phyloP scores from a whole-genome alignment of 2,888 invertebrate species.

The Bellardia pandia region DNA sequence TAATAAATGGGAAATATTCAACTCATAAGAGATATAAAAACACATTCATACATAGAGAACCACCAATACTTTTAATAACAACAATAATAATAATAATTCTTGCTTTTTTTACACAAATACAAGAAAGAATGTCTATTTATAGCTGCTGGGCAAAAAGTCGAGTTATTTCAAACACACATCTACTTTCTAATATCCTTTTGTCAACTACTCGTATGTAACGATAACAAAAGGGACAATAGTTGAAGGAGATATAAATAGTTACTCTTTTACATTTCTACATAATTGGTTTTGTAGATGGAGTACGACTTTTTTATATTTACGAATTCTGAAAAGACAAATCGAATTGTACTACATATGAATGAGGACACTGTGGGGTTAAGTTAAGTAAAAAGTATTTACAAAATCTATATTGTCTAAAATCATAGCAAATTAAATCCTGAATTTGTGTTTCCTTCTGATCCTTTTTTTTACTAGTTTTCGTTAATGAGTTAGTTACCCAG shows the following conservation, averaged over 20 bases:
- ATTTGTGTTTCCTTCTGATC: too few relatives aligned
- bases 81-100: conserved; percentile 9
- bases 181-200: conserved; percentile 10
- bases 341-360: conserved; percentile 4
- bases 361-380: too few relatives aligned
- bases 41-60: not conserved
- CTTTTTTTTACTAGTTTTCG: too few relatives aligned
- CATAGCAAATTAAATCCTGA: too few relatives aligned
- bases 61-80: conserved; percentile 25
- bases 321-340: conserved; percentile 19
- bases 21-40: conserved; percentile 5
- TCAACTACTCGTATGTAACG: not conserved
- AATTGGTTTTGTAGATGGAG: conserved; percentile 37
- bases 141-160: not conserved
- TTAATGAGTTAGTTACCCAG: too few relatives aligned
- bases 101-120: conserved; percentile 19
- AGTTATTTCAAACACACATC: conserved; percentile 34
- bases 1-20: conserved; percentile 49
- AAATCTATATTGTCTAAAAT: too few relatives aligned
- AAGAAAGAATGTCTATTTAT: conserved; percentile 26
- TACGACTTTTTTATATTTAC: conserved; percentile 30
- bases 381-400: too few relatives aligned
- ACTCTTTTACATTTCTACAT: conserved; percentile 10
- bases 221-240: conserved; percentile 9
- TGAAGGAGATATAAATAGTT: conserved; percentile 7